Evolutionary conservation across 2,113 vertebrate genomes (phyloP).

Genomic region (Pipra filicauda): DNA sequence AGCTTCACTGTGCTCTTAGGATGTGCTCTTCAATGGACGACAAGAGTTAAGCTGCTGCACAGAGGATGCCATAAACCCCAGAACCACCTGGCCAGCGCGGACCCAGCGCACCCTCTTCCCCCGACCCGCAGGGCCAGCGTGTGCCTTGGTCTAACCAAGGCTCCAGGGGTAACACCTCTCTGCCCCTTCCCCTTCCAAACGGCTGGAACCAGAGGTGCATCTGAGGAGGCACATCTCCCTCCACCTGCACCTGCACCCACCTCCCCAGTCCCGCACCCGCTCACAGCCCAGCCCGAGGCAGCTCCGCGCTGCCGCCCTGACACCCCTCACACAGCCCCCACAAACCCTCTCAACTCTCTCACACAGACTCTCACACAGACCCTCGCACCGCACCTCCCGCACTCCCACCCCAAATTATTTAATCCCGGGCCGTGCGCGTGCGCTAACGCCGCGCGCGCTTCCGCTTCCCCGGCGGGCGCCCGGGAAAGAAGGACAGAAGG

Average conservation of each 20-base stretch:
- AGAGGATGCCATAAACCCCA: background rate
- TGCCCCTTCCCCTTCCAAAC: no score
- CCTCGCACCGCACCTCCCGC: fast-evolving
- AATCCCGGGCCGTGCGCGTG: background rate
- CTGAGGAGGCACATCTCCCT: no score
- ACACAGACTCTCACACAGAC: no score
- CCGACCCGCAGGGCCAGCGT: fast-evolving
- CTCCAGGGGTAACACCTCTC: background rate
- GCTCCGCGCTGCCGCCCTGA: fast-evolving
- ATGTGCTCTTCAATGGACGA: background rate
- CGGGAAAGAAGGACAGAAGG: no score
- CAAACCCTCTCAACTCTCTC: no score
- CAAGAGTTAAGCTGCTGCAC: fast-evolving
- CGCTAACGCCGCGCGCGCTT: fast-evolving
- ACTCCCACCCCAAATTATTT: fast-evolving
- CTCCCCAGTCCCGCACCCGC: fast-evolving
- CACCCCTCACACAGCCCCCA: no score
- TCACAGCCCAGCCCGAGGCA: background rate
- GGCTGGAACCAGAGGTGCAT: background rate
- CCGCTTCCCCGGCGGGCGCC: background rate
- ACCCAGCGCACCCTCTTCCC: no score
- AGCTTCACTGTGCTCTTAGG: background rate
- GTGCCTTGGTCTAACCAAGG: background rate
- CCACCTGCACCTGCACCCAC: background rate
- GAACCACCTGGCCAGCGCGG: fast-evolving